Percentiles rank a stretch among this genome's conserved stretches.
These are phyloP conservation scores for Alosa alosa DNA, from an alignment of 2,113 vertebrate species.

Conservation along the genomic window DNA sequence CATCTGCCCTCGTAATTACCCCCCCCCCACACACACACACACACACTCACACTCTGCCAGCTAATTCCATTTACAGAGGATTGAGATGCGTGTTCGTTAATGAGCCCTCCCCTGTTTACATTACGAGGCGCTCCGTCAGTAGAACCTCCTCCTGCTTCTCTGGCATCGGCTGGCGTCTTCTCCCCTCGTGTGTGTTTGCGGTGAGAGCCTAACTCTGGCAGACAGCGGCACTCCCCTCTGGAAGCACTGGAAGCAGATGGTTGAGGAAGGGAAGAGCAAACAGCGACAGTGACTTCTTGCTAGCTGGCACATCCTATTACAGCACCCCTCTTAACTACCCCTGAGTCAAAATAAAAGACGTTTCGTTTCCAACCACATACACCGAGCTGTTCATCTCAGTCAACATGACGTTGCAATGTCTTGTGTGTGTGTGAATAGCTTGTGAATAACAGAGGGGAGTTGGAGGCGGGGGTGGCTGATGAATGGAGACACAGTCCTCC, in stretches of 20 bases:
- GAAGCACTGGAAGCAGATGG: neutral
- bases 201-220: neutral
- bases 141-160: neutral
- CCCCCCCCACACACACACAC: neutral
- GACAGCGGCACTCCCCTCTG: neutral
- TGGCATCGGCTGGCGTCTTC: neutral
- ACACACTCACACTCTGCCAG: conserved; percentile 3
- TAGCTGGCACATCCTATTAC: neutral
- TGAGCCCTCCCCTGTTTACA: conserved; percentile 30
- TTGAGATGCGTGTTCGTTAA: conserved; percentile 40
- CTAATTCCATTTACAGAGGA: conserved; percentile 31
- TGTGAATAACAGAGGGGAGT: neutral
- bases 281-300: neutral
- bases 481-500: neutral
- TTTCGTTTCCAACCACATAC: neutral
- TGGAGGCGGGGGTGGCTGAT: neutral
- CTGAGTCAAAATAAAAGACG: neutral
- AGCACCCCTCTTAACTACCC: neutral
- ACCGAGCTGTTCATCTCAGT: neutral
- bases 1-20: conserved; percentile 41
- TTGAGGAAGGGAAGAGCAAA: neutral
- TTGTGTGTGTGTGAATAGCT: neutral
- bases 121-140: conserved; percentile 25
- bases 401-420: neutral
- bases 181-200: neutral